A percentile compares a stretch with the other conserved stretches of the same genome.
phyloP scores from a whole-genome alignment of 1,140 invertebrate species.

The Papilio aristodemus region DNA sequence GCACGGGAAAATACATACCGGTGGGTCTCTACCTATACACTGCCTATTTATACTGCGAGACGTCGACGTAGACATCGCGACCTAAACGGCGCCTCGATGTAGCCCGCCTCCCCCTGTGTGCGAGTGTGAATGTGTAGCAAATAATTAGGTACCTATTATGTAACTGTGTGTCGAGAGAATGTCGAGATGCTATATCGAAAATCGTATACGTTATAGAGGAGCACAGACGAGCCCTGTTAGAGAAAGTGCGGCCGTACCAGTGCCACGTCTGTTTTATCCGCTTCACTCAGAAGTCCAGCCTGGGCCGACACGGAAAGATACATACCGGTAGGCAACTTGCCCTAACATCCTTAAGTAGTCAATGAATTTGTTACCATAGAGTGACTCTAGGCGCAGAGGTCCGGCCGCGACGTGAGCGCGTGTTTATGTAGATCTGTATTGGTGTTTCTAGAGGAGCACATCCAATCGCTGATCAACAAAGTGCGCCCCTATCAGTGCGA shows the following conservation, averaged over 20 bases:
- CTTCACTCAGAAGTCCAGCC: conserved; percentile 83
- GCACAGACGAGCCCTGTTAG: conserved; percentile 81
- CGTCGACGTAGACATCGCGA: conserved; percentile 57
- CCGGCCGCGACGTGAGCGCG: conserved; percentile 48
- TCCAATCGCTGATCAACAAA: conserved; percentile 83
- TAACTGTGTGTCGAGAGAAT: conserved; percentile 60
- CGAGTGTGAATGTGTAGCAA: conserved; percentile 51
- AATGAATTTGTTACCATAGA: conserved; percentile 69
- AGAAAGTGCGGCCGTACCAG: conserved; percentile 84
- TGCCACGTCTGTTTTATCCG: conserved; percentile 83
- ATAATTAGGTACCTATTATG: conserved; percentile 56
- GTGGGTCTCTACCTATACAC: conserved; percentile 57
- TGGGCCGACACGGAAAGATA: conserved; percentile 81
- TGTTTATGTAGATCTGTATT: conserved; percentile 74
- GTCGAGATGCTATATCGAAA: conserved; percentile 75
- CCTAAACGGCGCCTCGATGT: conserved; percentile 61
- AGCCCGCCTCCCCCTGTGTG: conserved; percentile 72
- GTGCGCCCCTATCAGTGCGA: conserved; percentile 88
- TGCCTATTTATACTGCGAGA: conserved; percentile 53
- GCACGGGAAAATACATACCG: conserved; percentile 70
- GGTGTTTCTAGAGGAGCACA: conserved; percentile 81
- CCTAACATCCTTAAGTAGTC: conserved; percentile 78
- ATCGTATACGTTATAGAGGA: conserved; percentile 80
- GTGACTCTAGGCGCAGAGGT: conserved; percentile 64
- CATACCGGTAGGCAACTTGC: conserved; percentile 81